Evolutionary conservation across 1,140 invertebrate species (phyloP), one percentile per base, ranked within the genome.

Genomic region (Hypothenemus hampei): DNA sequence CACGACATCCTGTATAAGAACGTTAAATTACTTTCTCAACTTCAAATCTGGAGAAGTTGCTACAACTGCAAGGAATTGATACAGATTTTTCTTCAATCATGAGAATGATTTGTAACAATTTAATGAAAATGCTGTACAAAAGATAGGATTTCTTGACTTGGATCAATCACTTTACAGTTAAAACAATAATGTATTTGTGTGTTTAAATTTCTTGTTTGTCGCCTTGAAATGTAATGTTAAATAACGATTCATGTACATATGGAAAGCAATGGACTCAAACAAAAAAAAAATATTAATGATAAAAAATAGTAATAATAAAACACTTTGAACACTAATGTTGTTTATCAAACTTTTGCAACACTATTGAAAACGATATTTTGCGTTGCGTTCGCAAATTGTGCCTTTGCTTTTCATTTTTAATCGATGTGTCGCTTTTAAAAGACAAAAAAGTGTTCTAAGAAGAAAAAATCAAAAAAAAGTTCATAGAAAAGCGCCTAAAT

Each of bases 401-500:
- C 49, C 49, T 52, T 52, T 52, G 49, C 49, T 52, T 52, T 52
- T 52, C 49, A 52, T 35, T 43, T 21, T 54, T 31, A 43, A 41
- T 46, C 18, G 46, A 54, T 46, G 51, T 54, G 35, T n/a, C 26
- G 26, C 10, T 15, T 8, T 37, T 16, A 37, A 11, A 1, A 37
- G 35, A 37, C 35, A 11, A 49, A 49, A 51, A 51, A 23, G 24
- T 20, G 23, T 46, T 19, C 33, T 19, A 46, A 51, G 22, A 16
- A 53, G 43, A 53, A 56, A 56, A 56, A 56, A 56, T 48, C 44
- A 54, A 48, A 47, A 56, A 56, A 48, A 20, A 29, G 24, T 37
- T 26, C 35, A 37, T 16, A 31, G 37, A 52, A 47, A 43, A 39
- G 44, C 36, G 44, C 57, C 49, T 52, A 57, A 51, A 51, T 51